A percentile compares a stretch with the other conserved stretches of the same genome.
These are phyloP conservation scores for Ptychadena robeensis DNA, from an alignment of 2,797 vertebrate species.

Conservation along the genomic window DNA sequence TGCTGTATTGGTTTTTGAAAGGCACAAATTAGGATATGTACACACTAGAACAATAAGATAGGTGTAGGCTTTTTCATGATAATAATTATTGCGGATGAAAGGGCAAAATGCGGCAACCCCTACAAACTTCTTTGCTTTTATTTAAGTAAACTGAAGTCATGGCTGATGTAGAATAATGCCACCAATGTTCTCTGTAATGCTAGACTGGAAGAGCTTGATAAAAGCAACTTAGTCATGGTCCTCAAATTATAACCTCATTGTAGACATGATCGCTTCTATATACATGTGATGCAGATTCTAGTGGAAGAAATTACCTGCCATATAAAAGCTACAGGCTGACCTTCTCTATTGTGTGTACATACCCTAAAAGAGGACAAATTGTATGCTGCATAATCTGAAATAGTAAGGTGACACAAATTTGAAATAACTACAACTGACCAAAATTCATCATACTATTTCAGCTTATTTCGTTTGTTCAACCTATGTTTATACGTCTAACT, in stretches of 20 bases:
- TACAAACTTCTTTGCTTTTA: neutral
- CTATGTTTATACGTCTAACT: conserved; percentile 27
- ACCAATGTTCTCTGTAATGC: too few species aligned
- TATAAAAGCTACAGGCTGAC: neutral
- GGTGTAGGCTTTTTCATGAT: neutral
- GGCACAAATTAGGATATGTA: conserved; percentile 7
- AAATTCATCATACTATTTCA: conserved; percentile 68
- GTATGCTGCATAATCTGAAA: conserved; percentile 64
- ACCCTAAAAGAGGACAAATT: conserved; percentile 47
- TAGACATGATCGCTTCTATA: neutral
- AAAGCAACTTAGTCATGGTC: neutral
- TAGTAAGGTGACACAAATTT: conserved; percentile 66
- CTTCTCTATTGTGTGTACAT: neutral
- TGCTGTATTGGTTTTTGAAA: conserved; percentile 23
- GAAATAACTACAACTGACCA: conserved; percentile 68
- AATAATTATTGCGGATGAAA: neutral
- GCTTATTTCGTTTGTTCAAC: neutral
- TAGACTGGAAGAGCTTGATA: neutral
- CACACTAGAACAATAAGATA: neutral
- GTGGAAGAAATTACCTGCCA: too few species aligned
- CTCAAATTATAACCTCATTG: neutral
- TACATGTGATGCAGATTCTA: neutral
- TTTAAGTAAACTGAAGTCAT: neutral
- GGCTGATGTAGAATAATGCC: neutral
- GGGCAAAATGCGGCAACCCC: neutral